phyloP scores from a whole-genome alignment of 2,888 invertebrate genomes.

The Heliconius charithonia region DNA sequence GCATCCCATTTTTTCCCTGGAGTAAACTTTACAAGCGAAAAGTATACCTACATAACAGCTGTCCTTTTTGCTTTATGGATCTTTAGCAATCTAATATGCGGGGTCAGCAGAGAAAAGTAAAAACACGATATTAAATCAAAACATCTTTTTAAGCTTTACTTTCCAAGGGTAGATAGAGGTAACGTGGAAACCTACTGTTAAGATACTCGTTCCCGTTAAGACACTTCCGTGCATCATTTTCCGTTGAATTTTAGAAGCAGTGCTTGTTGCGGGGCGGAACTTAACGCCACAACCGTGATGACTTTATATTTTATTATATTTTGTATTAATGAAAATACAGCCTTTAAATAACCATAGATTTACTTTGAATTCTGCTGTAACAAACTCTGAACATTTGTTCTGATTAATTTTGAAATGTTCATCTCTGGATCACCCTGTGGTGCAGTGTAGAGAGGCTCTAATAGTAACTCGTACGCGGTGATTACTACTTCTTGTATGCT shows the following conservation, averaged over 20 bases:
- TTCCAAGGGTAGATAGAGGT: neutral
- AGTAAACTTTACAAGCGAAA: neutral
- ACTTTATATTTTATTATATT: too few relatives aligned
- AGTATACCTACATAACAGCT: constrained; percentile 1
- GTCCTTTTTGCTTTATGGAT: neutral
- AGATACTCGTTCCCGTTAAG: too few relatives aligned
- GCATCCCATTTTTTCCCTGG: constrained; percentile 5
- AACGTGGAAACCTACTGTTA: neutral
- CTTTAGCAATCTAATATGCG: neutral
- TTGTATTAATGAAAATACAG: too few relatives aligned
- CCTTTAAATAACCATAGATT: too few relatives aligned
- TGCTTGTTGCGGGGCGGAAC: neutral
- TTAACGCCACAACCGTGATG: neutral
- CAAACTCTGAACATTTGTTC: neutral
- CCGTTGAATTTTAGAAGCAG: neutral
- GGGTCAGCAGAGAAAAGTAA: neutral
- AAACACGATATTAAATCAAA: neutral
- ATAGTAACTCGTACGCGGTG: neutral
- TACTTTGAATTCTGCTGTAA: neutral
- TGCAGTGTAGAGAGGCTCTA: neutral
- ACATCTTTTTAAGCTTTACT: neutral
- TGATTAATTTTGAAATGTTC: neutral
- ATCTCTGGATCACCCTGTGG: neutral
- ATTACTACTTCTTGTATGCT: neutral
- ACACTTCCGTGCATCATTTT: neutral